These are phyloP conservation scores for Oreochromis aureus DNA, from an alignment of 2,113 vertebrate species.

Conservation along the genomic window DNA sequence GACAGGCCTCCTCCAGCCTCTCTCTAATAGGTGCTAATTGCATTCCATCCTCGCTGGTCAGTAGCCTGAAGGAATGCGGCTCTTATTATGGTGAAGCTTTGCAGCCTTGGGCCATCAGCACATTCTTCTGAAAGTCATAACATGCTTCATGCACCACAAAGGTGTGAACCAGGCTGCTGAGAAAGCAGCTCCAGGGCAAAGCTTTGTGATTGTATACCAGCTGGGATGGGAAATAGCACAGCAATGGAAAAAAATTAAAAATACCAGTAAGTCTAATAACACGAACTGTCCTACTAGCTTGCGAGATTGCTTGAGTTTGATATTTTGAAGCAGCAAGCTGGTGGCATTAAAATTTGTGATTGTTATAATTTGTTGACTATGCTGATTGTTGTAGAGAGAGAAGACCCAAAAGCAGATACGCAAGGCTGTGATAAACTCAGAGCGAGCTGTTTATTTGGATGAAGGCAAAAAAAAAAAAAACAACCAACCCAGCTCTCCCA, in stretches of 20 bases:
- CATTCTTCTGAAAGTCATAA: constrained; percentile 72
- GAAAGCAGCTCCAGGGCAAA: not conserved
- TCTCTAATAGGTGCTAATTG: constrained; percentile 79
- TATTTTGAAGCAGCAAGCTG: not conserved
- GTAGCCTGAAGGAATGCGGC: constrained; percentile 73
- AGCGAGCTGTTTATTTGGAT: not conserved
- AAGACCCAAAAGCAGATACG: not conserved
- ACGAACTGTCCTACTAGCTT: not conserved
- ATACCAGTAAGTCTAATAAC: not conserved
- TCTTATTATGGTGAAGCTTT: constrained; percentile 72
- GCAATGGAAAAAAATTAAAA: rapidly evolving
- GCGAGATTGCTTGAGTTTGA: not conserved
- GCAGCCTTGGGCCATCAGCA: constrained; percentile 58
- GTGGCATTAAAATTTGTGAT: not conserved
- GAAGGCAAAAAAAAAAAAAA: not conserved
- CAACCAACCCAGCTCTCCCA: not conserved
- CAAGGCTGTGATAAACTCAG: not conserved
- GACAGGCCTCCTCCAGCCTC: constrained; percentile 69
- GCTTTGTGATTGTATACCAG: not conserved
- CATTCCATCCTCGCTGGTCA: constrained; percentile 76
- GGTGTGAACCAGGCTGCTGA: constrained; percentile 33
- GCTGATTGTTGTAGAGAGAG: not conserved
- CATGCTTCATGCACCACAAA: constrained; percentile 42
- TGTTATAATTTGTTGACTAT: not conserved
- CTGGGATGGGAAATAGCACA: not conserved